Evolutionary conservation across 37 sponge, comb jelly and placozoan species (phyloP).

Genomic region (Sycon ciliatum): DNA sequence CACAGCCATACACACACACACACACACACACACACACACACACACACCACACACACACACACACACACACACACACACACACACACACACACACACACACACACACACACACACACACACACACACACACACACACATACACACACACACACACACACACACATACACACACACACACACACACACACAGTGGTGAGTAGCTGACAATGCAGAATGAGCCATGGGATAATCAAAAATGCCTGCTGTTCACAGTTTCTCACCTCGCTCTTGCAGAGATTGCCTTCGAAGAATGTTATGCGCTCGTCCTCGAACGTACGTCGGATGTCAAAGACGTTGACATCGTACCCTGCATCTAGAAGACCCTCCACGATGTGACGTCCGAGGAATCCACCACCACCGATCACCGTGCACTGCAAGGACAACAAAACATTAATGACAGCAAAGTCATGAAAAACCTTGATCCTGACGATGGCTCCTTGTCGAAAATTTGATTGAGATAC

Average conservation of each 20-base stretch:
- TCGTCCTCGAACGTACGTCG: conserved; percentile 35
- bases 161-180: neutral
- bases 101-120: no score
- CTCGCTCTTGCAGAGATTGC: conserved; percentile 65
- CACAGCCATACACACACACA: no score
- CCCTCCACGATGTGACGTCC: conserved; percentile 69
- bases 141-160: no score
- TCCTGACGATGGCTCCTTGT: no score
- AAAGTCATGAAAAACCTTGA: no score
- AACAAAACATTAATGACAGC: no score
- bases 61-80: no score
- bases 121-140: no score
- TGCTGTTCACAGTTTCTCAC: conserved; percentile 29
- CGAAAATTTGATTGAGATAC: no score
- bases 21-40: no score
- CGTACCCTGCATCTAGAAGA: conserved; percentile 58
- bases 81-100: no score
- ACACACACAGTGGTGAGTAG: neutral
- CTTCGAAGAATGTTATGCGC: conserved; percentile 51
- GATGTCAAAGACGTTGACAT: conserved; percentile 74
- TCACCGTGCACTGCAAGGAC: conserved; percentile 43
- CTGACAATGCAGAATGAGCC: neutral
- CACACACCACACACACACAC: no score
- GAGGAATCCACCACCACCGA: conserved; percentile 85
- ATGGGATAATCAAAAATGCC: neutral